These are phyloP conservation scores for Bursaphelenchus mucronatus DNA, from an alignment of 1,140 invertebrate genomes.

Conservation along the genomic window DNA sequence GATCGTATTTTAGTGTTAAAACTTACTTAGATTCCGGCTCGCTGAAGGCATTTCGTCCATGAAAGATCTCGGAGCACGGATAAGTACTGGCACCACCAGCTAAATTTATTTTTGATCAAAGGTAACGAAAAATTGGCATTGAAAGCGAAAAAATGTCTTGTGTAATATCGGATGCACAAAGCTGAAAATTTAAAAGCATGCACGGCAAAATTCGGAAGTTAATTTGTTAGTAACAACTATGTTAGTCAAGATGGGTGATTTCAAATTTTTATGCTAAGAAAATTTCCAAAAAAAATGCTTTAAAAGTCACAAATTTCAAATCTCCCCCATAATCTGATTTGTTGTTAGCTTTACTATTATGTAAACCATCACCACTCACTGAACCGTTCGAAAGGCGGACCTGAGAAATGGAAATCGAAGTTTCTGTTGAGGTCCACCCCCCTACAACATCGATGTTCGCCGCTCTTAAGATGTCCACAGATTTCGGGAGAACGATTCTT, in stretches of 20 bases:
- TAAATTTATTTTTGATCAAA: too few relatives aligned
- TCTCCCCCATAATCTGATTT: too few relatives aligned
- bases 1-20: background rate
- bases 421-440: constrained; percentile 59
- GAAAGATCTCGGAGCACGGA: constrained; percentile 59
- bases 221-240: background rate
- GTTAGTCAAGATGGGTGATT: too few relatives aligned
- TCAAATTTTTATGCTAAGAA: too few relatives aligned
- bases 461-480: constrained; percentile 38
- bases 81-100: constrained; percentile 51
- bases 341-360: too few relatives aligned
- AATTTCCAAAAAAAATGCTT: too few relatives aligned
- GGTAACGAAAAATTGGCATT: constrained; percentile 24
- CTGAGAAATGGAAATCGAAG: constrained; percentile 43
- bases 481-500: constrained; percentile 50
- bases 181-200: constrained; percentile 34
- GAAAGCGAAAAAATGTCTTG: constrained; percentile 1
- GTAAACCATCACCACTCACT: too few relatives aligned
- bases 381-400: constrained; percentile 9
- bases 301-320: too few relatives aligned
- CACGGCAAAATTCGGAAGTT: constrained; percentile 23
- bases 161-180: constrained; percentile 23
- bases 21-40: constrained; percentile 51
- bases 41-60: constrained; percentile 54
- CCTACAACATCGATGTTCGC: constrained; percentile 41